Conservation (phyloP, 2,888 invertebrate species). For the Philereme vetulata region DNA sequence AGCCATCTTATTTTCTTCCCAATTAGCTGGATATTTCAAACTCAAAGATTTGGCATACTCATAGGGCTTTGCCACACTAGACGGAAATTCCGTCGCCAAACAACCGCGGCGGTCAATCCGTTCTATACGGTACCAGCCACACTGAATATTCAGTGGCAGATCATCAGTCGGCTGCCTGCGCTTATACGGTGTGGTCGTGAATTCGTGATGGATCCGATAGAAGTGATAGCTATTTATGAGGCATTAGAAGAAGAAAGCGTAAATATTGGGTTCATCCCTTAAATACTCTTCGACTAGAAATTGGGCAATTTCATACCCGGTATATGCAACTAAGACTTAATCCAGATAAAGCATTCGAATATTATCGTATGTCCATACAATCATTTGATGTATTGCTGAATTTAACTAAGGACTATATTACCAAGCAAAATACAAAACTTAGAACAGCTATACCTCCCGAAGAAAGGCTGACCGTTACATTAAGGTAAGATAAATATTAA, state of each 20-base stretch:
- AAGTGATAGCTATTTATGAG: constrained; percentile 1
- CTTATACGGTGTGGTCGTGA: constrained; percentile 3
- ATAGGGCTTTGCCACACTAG: too few species aligned
- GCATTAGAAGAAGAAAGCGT: constrained; percentile 3
- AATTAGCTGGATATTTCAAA: too few species aligned
- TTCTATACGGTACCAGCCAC: too few species aligned
- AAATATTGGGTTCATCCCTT: constrained; percentile 2
- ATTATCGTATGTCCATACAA: constrained; percentile 1
- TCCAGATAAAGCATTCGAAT: constrained; percentile 1
- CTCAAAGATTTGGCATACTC: too few species aligned
- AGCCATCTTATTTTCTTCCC: too few species aligned
- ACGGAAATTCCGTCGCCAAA: too few species aligned
- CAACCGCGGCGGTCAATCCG: too few species aligned
- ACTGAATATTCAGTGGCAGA: too few species aligned
- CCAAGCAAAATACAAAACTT: too few species aligned
- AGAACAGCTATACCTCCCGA: too few species aligned
- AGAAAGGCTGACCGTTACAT: too few species aligned
- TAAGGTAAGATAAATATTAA: too few species aligned
- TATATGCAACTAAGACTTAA: neutral
- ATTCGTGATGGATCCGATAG: constrained; percentile 3
- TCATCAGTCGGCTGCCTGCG: neutral
- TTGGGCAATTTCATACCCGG: constrained; percentile 7
- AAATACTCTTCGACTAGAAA: constrained; percentile 2
- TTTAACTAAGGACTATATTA: neutral
- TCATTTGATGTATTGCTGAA: constrained; percentile 2